These are phyloP conservation scores for Eristalis intricaria DNA, from an alignment of 2,888 invertebrate genomes.

Conservation along the genomic window DNA sequence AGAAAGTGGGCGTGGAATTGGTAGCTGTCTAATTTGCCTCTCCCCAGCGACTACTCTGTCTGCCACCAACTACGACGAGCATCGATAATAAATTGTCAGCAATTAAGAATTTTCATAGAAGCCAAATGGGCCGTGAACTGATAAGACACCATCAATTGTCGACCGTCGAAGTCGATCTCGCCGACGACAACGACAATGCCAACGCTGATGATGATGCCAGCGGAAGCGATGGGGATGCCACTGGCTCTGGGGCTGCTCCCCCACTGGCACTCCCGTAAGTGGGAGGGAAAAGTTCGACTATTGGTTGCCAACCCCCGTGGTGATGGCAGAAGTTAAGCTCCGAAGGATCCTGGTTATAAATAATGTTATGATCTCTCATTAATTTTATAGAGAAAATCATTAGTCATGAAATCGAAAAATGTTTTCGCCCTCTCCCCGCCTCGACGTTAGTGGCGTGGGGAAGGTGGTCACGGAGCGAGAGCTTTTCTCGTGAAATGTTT, in stretches of 20 bases:
- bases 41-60: neutral
- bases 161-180: conserved; percentile 28
- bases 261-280: neutral
- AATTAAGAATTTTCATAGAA: conserved; percentile 64
- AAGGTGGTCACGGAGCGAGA: neutral
- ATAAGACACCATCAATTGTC: conserved; percentile 70
- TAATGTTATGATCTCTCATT: conserved; percentile 78
- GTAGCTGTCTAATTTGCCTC: neutral
- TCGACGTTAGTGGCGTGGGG: neutral
- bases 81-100: conserved; percentile 50
- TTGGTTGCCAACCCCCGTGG: neutral
- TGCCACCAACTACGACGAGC: neutral
- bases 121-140: conserved; percentile 65
- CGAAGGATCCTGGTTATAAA: conserved; percentile 50
- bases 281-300: neutral
- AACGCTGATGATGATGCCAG: conserved; percentile 2
- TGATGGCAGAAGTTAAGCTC: conserved; percentile 35
- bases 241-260: neutral
- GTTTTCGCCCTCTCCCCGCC: neutral
- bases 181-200: conserved; percentile 31
- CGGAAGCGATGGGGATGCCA: neutral
- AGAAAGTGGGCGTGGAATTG: neutral
- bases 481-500: conserved; percentile 2
- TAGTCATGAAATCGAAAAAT: conserved; percentile 78
- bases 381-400: conserved; percentile 79